phyloP scores from a whole-genome alignment of 1,140 invertebrate genomes.

The Bicyclus anynana region DNA sequence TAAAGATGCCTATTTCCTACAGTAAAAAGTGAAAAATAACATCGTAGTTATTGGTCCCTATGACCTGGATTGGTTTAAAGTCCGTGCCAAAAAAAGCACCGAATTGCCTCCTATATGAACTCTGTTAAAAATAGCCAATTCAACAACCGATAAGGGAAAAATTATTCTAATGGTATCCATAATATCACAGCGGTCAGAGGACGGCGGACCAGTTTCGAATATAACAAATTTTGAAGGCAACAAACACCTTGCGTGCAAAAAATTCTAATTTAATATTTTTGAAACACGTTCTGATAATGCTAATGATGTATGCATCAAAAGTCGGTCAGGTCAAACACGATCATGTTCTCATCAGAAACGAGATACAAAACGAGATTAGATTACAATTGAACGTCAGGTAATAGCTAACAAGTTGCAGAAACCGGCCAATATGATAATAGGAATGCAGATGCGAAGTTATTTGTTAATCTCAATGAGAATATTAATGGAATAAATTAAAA shows the following conservation, averaged over 20 bases:
- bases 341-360: constrained; percentile 40
- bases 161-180: background rate
- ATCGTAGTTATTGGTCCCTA: too few relatives aligned
- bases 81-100: too few relatives aligned
- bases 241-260: constrained; percentile 11
- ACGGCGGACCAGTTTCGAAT: background rate
- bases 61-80: too few relatives aligned
- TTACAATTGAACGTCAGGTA: constrained; percentile 26
- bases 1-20: too few relatives aligned
- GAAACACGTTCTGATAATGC: constrained; percentile 23
- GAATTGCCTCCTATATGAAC: too few relatives aligned
- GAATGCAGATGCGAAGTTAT: background rate
- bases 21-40: too few relatives aligned
- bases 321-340: constrained; percentile 40
- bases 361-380: constrained; percentile 30
- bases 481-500: background rate
- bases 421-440: constrained; percentile 28
- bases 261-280: constrained; percentile 24
- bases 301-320: constrained; percentile 22
- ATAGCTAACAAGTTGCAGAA: constrained; percentile 29
- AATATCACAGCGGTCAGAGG: background rate
- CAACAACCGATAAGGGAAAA: background rate
- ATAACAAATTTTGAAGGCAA: constrained; percentile 21
- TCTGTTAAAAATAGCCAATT: too few relatives aligned
- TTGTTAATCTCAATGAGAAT: background rate